Base-by-base conservation (phyloP, 2,888 invertebrate genomes). In the Oxyscelio sp. region DNA sequence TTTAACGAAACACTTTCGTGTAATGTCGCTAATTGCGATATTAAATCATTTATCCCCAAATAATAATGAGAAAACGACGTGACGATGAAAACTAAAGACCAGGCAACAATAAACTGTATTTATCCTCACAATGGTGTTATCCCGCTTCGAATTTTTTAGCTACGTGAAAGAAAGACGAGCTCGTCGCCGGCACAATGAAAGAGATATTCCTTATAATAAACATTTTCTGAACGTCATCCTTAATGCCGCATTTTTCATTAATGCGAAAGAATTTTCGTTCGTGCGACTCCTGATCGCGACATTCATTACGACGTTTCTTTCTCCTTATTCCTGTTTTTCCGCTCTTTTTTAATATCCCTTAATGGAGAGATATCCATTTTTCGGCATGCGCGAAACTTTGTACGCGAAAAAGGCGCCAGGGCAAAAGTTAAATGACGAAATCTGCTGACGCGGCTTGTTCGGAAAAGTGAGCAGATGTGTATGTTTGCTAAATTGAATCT, bases 401-500 rank as follows among this genome's bases (percentile, higher is more conserved):
- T 27, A 31, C 34, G 58, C 34, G 11, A 66, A 65, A 80, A 65
- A 58, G 8, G 48, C 56, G 66, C 61, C 45, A 34, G 27, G 58
- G 63, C 54, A 58, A 43, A 75, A 73, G 70, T 82, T 75, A 75
- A 82, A 75, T 75, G 68, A 63, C 70, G 58, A 82, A 70, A 56
- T 82, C 22, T 70, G 81, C 77, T 77, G 77, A 82, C 56, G 65
- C 59, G 56, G 75, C 65, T 77, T 82, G 77, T 77, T 82, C 82
- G 71, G 56, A 71, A 71, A 83, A 71, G 71, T 83, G 82, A 83
- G 71, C 78, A 68, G 78, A 78, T 74, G 83, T 74, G 70, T 71
- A 65, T 74, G 78, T 83, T 74, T 83, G 78, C 83, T 74, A 75
- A 83, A 83, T 79, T 75, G 79, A 83, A 83, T 79, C 75, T 75